Evolutionary conservation across 2,888 invertebrate species (phyloP).

Genomic region (Halocaridina rubra): DNA sequence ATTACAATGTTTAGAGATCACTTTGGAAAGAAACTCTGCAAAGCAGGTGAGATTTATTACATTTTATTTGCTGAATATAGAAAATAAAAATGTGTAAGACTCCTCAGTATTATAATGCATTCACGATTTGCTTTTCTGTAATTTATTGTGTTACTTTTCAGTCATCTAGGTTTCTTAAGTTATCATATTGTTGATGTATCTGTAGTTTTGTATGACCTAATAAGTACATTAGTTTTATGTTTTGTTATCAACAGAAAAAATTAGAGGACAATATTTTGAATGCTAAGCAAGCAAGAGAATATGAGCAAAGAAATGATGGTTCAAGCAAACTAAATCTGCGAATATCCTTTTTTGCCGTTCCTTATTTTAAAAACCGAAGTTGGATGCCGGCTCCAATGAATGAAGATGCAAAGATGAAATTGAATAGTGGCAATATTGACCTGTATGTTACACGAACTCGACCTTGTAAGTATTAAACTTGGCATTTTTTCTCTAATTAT

Average conservation of each 20-base stretch:
- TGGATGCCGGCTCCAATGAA: conserved; percentile 57
- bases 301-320: conserved; percentile 15
- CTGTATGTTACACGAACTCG: conserved; percentile 38
- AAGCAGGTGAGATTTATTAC: conserved; percentile 48
- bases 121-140: too few species aligned
- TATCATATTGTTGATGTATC: too few species aligned
- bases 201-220: too few species aligned
- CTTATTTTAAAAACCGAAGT: conserved; percentile 53
- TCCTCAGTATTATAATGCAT: too few species aligned
- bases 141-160: too few species aligned
- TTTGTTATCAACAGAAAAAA: background rate
- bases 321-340: conserved; percentile 14
- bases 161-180: too few species aligned
- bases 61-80: too few species aligned
- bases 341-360: conserved; percentile 33
- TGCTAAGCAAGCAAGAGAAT: background rate
- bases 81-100: too few species aligned
- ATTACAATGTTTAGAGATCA: conserved; percentile 9
- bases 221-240: too few species aligned
- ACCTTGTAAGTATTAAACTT: conserved; percentile 24
- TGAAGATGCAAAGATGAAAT: conserved; percentile 49
- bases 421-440: conserved; percentile 43
- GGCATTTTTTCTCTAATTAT: too few species aligned
- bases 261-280: conserved; percentile 16
- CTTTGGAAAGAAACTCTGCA: background rate